Conservation (phyloP, 2,888 invertebrate species). For the Melinaea menophilus region DNA sequence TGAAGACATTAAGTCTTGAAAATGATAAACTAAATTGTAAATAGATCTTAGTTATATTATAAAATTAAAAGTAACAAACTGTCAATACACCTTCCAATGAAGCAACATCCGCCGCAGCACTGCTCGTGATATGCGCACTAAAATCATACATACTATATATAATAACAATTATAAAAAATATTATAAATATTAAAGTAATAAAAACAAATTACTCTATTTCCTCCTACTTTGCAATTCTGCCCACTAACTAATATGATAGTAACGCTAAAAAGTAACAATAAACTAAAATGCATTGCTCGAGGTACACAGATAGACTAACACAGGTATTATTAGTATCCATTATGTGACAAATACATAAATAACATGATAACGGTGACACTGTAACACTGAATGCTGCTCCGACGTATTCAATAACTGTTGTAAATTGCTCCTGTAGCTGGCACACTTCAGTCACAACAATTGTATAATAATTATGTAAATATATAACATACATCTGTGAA, state of each 20-base stretch:
- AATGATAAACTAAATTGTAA: too few species aligned
- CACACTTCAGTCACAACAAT: conserved; percentile 4
- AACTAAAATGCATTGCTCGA: conserved; percentile 22
- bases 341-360: too few species aligned
- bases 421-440: not conserved
- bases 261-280: conserved; percentile 35
- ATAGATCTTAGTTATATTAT: not conserved
- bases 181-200: conserved; percentile 4
- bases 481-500: too few species aligned
- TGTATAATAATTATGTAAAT: not conserved
- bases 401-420: conserved; percentile 11
- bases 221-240: conserved; percentile 64
- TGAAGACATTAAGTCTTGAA: too few species aligned
- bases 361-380: conserved; percentile 13
- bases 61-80: conserved; percentile 56
- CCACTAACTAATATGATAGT: conserved; percentile 37
- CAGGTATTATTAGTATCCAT: conserved; percentile 11
- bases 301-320: too few species aligned
- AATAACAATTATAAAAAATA: not conserved
- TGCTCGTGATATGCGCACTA: conserved; percentile 72
- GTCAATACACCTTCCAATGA: conserved; percentile 69
- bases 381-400: conserved; percentile 5
- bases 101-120: conserved; percentile 80
- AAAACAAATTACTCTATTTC: conserved; percentile 48
- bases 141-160: conserved; percentile 29